phyloP scores from a whole-genome alignment of 2,888 invertebrate genomes.

The Plusia festucae region DNA sequence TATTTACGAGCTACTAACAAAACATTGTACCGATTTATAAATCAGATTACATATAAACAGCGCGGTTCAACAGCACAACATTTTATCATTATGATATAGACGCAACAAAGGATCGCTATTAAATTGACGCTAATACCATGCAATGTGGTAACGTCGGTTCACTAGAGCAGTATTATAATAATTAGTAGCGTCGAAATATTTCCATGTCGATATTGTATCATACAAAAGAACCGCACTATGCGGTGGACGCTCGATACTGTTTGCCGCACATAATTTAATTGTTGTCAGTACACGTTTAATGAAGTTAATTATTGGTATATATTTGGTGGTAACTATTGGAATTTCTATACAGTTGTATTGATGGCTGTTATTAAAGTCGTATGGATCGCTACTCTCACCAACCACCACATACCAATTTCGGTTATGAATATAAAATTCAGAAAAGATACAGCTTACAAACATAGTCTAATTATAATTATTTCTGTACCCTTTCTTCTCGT shows the following conservation, averaged over 20 bases:
- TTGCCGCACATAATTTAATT: slow-evolving; percentile 56
- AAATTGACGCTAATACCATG: slow-evolving; percentile 32
- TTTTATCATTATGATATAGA: slow-evolving; percentile 15
- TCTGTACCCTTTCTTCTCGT: slow-evolving; percentile 4
- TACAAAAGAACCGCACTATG: slow-evolving; percentile 61
- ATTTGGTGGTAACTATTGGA: slow-evolving; percentile 45
- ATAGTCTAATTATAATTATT: background rate
- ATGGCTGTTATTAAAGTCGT: slow-evolving; percentile 1
- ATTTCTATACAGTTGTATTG: slow-evolving; percentile 27
- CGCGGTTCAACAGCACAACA: slow-evolving; percentile 13
- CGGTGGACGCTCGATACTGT: slow-evolving; percentile 46
- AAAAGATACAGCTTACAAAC: background rate
- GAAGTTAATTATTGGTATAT: no score
- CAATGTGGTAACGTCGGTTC: slow-evolving; percentile 15
- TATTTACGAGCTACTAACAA: background rate
- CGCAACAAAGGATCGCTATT: slow-evolving; percentile 32
- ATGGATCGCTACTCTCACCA: background rate
- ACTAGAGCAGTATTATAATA: slow-evolving; percentile 37
- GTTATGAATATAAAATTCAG: no score
- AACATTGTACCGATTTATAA: slow-evolving; percentile 6
- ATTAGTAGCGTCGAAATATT: slow-evolving; percentile 36
- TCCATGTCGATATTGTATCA: slow-evolving; percentile 19
- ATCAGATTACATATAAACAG: slow-evolving; percentile 3
- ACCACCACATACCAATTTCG: background rate
- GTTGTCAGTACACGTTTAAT: slow-evolving; percentile 51